Evolutionary conservation across 2,797 vertebrate genomes (phyloP).

Genomic region (Myotis planiceps): DNA sequence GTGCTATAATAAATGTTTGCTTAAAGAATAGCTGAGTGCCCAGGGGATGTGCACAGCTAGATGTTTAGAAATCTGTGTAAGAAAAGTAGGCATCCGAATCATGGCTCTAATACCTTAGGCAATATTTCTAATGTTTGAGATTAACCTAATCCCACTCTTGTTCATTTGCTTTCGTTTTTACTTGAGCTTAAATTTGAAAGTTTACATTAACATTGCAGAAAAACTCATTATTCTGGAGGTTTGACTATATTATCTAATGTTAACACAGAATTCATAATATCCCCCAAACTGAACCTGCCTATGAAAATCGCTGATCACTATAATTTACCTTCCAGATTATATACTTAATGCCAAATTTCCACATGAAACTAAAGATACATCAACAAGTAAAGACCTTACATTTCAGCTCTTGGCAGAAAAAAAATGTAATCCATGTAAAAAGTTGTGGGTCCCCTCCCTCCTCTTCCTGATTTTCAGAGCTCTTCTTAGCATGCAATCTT

Average conservation of each 20-base stretch:
- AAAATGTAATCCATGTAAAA: background rate
- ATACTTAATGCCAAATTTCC: constrained; percentile 13
- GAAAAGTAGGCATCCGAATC: background rate
- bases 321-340: constrained; percentile 33
- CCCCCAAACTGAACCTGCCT: background rate
- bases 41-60: background rate
- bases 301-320: background rate
- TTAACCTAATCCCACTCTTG: constrained; percentile 36
- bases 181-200: constrained; percentile 14
- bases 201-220: background rate
- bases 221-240: constrained; percentile 41
- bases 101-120: background rate
- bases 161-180: constrained; percentile 60
- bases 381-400: constrained; percentile 52
- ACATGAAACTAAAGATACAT: constrained; percentile 31
- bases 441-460: background rate
- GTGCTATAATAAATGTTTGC: background rate
- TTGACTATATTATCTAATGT: background rate
- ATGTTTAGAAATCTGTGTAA: constrained; percentile 28
- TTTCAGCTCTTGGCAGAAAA: background rate
- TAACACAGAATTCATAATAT: constrained; percentile 36
- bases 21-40: background rate
- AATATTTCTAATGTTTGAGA: background rate
- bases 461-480: background rate
- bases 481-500: constrained; percentile 8